Percentiles rank a stretch among this genome's conserved stretches.
Conservation (phyloP, 2,888 invertebrate genomes). For the Idaea dimidiata region DNA sequence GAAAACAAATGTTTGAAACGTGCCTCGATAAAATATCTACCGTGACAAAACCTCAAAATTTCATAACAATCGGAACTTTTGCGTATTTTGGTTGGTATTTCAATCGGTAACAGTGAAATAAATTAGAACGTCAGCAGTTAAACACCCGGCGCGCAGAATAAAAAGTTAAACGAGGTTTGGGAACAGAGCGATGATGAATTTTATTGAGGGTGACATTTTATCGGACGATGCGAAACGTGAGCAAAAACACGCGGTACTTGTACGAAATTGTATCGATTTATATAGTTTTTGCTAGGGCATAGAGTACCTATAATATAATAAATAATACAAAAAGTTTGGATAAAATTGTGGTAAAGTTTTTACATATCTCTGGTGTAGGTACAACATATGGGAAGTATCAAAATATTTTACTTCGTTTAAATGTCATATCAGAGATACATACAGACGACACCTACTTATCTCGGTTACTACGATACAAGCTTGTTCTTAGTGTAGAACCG, state of each 20-base stretch:
- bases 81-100: constrained; percentile 6
- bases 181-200: constrained; percentile 18
- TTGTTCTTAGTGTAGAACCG: no score
- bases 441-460: no score
- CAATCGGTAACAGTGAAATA: constrained; percentile 11
- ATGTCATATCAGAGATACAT: no score
- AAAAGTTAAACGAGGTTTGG: constrained; percentile 17
- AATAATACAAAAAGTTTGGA: no score
- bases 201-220: constrained; percentile 29
- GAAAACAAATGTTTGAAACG: background rate
- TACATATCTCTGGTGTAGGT: no score
- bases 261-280: background rate
- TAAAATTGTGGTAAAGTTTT: no score
- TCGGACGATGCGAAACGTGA: constrained; percentile 16
- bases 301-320: no score
- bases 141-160: constrained; percentile 10
- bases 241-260: background rate
- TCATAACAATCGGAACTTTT: background rate
- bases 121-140: constrained; percentile 22
- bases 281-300: background rate
- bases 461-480: no score
- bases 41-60: background rate
- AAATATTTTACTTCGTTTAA: no score
- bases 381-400: no score
- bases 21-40: background rate